A percentile compares a stretch with the other conserved stretches of the same genome.
These are phyloP conservation scores for Epinotia ramella DNA, from an alignment of 2,888 invertebrate genomes.

Conservation along the genomic window DNA sequence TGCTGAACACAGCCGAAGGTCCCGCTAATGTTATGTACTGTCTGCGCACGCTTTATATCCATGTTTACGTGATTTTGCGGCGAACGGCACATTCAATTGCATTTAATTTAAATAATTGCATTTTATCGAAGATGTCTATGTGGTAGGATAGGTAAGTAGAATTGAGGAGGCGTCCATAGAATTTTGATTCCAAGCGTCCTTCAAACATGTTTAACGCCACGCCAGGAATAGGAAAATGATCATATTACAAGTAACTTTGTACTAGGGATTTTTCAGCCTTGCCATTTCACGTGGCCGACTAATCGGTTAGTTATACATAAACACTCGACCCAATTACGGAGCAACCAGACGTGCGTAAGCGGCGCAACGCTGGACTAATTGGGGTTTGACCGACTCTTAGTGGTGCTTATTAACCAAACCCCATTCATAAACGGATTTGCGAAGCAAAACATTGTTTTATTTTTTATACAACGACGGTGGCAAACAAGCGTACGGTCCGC, in stretches of 20 bases:
- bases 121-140: background rate
- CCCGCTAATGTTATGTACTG: constrained; percentile 49
- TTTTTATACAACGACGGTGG: no score
- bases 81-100: constrained; percentile 9
- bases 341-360: constrained; percentile 40
- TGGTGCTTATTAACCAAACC: constrained; percentile 19
- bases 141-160: no score
- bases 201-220: background rate
- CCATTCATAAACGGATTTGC: background rate
- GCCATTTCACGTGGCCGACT: constrained; percentile 13
- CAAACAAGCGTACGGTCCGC: no score
- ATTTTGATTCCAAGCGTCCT: background rate
- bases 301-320: constrained; percentile 29
- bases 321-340: constrained; percentile 38
- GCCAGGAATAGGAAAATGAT: background rate
- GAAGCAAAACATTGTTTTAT: background rate
- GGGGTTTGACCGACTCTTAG: constrained; percentile 19
- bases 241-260: background rate
- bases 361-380: constrained; percentile 30
- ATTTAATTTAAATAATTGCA: background rate
- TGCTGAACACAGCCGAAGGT: constrained; percentile 54
- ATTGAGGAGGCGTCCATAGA: background rate
- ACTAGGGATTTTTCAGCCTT: constrained; percentile 22
- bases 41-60: constrained; percentile 23
- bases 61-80: constrained; percentile 28